These are phyloP conservation scores for Ochropleura plecta DNA, from an alignment of 2,888 invertebrate genomes.

Conservation along the genomic window DNA sequence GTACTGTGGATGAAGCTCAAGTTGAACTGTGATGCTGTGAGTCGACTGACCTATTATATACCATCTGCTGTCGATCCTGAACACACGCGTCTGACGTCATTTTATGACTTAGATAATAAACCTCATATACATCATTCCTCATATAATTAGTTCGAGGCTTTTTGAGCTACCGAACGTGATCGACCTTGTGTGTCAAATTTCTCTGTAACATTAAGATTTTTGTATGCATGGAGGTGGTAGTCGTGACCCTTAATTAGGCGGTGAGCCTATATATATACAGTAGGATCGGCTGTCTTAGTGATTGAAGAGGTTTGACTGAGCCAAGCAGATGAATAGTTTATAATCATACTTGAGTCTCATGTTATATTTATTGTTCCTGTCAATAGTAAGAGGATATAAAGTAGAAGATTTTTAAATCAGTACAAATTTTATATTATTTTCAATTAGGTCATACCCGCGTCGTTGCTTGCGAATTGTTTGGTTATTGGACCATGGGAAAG, in stretches of 20 bases:
- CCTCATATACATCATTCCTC: slow-evolving; percentile 77
- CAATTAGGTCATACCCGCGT: neutral
- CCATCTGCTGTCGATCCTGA: slow-evolving; percentile 80
- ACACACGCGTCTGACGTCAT: slow-evolving; percentile 83
- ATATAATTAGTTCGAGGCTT: slow-evolving; percentile 80
- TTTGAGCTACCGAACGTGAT: slow-evolving; percentile 72
- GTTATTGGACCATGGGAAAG: too few species aligned
- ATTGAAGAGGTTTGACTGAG: neutral
- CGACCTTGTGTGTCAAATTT: slow-evolving; percentile 82
- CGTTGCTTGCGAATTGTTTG: too few species aligned
- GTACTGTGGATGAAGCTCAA: slow-evolving; percentile 70
- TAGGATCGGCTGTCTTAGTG: neutral
- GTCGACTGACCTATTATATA: slow-evolving; percentile 85
- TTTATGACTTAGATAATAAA: slow-evolving; percentile 75
- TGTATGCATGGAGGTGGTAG: slow-evolving; percentile 16
- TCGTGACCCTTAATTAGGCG: slow-evolving; percentile 44
- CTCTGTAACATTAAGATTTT: slow-evolving; percentile 73
- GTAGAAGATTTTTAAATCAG: neutral
- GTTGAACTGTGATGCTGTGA: slow-evolving; percentile 74
- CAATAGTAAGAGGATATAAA: neutral
- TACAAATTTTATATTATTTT: neutral
- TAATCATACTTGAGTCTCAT: neutral
- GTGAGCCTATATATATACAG: slow-evolving; percentile 17
- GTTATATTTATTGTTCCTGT: neutral
- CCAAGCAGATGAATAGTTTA: too few species aligned